Percentiles rank a stretch among this genome's conserved stretches.
phyloP scores from a whole-genome alignment of 2,113 vertebrate species.

The Prionailurus bengalensis region DNA sequence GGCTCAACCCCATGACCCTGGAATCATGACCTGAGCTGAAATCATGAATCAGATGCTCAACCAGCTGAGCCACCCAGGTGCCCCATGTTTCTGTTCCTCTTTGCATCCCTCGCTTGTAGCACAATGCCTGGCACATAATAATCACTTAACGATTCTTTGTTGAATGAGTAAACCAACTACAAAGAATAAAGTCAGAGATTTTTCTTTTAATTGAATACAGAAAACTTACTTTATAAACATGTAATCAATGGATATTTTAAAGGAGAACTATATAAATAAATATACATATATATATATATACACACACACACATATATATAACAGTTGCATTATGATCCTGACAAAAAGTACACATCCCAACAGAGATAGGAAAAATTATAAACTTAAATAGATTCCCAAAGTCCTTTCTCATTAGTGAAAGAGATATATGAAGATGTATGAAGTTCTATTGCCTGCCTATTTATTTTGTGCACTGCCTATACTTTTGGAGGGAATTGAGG shows the following conservation, averaged over 20 bases:
- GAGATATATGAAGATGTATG: not conserved
- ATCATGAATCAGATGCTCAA: no score
- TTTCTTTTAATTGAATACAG: not conserved
- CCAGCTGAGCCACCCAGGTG: no score
- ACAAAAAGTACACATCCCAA: not conserved
- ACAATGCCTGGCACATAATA: not conserved
- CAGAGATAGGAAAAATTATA: not conserved
- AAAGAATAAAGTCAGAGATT: not conserved
- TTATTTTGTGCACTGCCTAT: not conserved
- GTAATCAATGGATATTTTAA: not conserved
- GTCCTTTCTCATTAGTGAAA: not conserved
- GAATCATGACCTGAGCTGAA: no score
- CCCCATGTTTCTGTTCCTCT: not conserved
- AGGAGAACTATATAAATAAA: not conserved
- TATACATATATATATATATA: not conserved
- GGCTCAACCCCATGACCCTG: no score
- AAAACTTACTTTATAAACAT: slow-evolving; percentile 33
- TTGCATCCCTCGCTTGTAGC: not conserved
- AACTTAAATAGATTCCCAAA: not conserved
- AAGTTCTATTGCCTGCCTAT: not conserved
- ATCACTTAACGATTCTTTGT: not conserved
- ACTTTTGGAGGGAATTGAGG: not conserved
- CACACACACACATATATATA: not conserved
- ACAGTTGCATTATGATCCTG: not conserved
- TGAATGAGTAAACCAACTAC: not conserved